phyloP scores from a whole-genome alignment of 2,113 vertebrate species.

The Amblyornis subalaris region DNA sequence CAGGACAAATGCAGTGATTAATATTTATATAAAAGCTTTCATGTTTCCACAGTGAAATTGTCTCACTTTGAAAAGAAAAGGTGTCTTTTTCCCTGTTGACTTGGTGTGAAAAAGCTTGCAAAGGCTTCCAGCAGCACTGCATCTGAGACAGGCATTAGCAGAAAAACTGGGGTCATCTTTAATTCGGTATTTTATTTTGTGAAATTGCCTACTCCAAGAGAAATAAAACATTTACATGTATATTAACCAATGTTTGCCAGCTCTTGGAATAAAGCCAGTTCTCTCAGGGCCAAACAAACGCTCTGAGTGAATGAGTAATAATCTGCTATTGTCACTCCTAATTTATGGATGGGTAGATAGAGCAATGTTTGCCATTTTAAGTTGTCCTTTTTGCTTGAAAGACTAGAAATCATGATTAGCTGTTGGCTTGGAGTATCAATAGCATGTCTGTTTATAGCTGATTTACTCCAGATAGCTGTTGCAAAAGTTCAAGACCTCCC shows the following conservation, averaged over 20 bases:
- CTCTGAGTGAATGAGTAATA: constrained; percentile 34
- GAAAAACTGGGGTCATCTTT: constrained; percentile 27
- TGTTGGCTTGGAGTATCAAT: background rate
- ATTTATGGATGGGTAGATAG: constrained; percentile 26
- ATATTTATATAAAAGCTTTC: constrained; percentile 56
- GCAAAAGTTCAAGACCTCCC: background rate
- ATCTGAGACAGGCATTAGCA: background rate
- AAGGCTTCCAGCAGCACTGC: background rate
- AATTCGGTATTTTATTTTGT: constrained; percentile 35
- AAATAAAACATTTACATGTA: constrained; percentile 63
- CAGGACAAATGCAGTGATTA: constrained; percentile 29
- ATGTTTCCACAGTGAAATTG: constrained; percentile 37
- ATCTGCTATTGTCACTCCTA: constrained; percentile 26
- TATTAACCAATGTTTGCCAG: constrained; percentile 55
- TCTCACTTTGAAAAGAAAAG: constrained; percentile 17
- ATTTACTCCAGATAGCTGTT: background rate
- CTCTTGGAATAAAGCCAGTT: constrained; percentile 37
- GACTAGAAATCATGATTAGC: background rate
- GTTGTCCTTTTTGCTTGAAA: constrained; percentile 15
- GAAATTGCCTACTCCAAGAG: constrained; percentile 48
- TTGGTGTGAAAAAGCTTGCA: background rate
- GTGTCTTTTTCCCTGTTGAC: constrained; percentile 40
- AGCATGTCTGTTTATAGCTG: background rate
- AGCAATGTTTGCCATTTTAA: constrained; percentile 22
- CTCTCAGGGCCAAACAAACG: constrained; percentile 25